Base-by-base conservation (phyloP, 2,888 invertebrate species). In the Linnaemya tessellans region DNA sequence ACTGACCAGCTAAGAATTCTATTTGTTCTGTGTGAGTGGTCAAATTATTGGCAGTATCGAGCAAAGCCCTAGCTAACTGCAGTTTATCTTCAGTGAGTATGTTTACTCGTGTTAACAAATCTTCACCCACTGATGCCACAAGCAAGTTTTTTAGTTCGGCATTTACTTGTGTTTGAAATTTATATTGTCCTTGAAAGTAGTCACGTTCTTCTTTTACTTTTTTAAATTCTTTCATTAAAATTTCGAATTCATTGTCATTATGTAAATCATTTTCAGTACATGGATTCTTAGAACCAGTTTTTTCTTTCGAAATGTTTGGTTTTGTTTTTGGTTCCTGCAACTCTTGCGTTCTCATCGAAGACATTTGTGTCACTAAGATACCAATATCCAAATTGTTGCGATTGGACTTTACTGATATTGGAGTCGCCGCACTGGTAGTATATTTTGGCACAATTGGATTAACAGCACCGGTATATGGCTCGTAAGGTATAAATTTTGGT, bases 101-200 rank as follows among this genome's bases (percentile, higher is more conserved):
- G 90, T 98, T 97, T 3, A 99, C 97, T 90, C 96, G 95, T 1
- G 95, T 96, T 92, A 98, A 96, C 75, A 98, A 94, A 93, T 98
- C 98, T 92, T 98, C 98, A 9, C 98, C 98, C 88, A 99, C 97
- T 15, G 98, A 98, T 10, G 98, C 98, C 8, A 99, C 98, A 78
- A 98, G 92, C 92, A 98, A 94, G 89, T 97, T 97, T 92, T 98
- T 98, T 74, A 98, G 93, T 92, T 98, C 98, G 74, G 96, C 95
- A 92, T 98, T 98, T 0, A 98, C 97, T 93, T 97, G 97, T 15
- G 95, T 95, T 93, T 97, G 97, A 90, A 97, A 97, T 90, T 96
- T 97, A n/a, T 97, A 93, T 89, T 97, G 97, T 88, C 95, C 96
- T 89, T 96, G 96, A 56, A 96, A 93, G 89, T 95, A 94, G 87